phyloP scores from a whole-genome alignment of 2,113 vertebrate genomes.

The Xiphophorus hellerii region DNA sequence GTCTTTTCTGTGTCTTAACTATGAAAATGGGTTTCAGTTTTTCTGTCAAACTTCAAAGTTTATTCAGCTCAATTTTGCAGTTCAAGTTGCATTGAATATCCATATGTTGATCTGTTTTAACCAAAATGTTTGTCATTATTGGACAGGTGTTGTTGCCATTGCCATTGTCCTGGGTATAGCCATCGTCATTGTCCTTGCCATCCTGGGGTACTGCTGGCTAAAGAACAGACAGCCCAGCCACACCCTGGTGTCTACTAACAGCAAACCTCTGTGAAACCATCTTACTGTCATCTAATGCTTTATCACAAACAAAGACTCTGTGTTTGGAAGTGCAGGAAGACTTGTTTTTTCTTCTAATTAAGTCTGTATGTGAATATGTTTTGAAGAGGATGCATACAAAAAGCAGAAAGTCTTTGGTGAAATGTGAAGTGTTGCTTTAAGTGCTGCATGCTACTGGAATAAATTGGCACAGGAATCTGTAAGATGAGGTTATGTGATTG shows the following conservation, averaged over 20 bases:
- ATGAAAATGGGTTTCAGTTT: neutral
- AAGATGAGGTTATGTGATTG: constrained; percentile 48
- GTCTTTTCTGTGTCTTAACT: neutral
- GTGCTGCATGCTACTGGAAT: constrained; percentile 7
- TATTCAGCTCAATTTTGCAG: neutral
- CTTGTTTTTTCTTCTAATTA: constrained; percentile 14
- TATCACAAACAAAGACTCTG: constrained; percentile 2
- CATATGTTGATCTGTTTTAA: neutral
- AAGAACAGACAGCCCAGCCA: constrained; percentile 79
- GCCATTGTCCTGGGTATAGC: constrained; percentile 80
- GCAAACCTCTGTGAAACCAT: constrained; percentile 87
- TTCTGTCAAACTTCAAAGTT: neutral
- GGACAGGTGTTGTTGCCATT: constrained; percentile 71
- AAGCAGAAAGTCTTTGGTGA: constrained; percentile 13
- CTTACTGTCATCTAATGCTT: neutral
- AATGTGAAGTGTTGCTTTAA: constrained; percentile 36
- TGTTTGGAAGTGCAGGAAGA: constrained; percentile 7
- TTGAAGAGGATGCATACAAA: constrained; percentile 8
- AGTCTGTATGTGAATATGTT: constrained; percentile 17
- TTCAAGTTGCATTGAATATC: constrained; percentile 5
- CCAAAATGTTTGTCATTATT: neutral
- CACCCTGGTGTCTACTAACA: constrained; percentile 80
- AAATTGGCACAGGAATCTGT: constrained; percentile 16
- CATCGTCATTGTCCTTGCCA: constrained; percentile 81
- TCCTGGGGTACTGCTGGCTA: constrained; percentile 86